Evolutionary conservation across 1,140 invertebrate genomes (phyloP).

Genomic region (Monochamus saltuarius): DNA sequence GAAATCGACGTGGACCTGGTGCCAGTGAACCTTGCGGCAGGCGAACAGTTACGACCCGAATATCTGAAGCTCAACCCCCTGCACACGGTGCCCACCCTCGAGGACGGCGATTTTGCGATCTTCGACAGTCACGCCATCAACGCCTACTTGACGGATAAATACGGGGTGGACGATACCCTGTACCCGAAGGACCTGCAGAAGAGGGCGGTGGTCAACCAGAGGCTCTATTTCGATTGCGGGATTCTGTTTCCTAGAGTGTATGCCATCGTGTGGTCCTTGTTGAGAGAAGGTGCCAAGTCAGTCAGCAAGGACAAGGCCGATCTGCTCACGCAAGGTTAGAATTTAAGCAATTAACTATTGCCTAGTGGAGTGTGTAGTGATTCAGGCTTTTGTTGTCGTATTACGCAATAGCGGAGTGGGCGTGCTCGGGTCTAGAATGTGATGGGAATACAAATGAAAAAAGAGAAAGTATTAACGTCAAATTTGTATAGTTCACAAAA

Average conservation of each 20-base stretch:
- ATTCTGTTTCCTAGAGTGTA: slow-evolving; percentile 53
- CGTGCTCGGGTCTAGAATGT: no score
- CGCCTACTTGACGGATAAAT: slow-evolving; percentile 61
- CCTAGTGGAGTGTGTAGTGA: no score
- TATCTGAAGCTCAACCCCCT: slow-evolving; percentile 53
- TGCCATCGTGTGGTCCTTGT: slow-evolving; percentile 38
- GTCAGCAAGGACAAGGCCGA: slow-evolving; percentile 39
- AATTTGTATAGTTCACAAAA: no score
- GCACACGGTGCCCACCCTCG: slow-evolving; percentile 67
- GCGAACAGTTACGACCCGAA: slow-evolving; percentile 29
- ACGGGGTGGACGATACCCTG: slow-evolving; percentile 57
- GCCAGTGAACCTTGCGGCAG: slow-evolving; percentile 48
- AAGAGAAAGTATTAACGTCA: no score
- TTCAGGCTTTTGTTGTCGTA: no score
- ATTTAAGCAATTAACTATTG: no score
- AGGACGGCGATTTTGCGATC: slow-evolving; percentile 62
- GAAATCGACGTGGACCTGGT: slow-evolving; percentile 73
- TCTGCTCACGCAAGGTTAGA: slow-evolving; percentile 18
- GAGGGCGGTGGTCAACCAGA: slow-evolving; percentile 59
- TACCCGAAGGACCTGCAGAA: slow-evolving; percentile 61
- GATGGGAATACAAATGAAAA: no score
- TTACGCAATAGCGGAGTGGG: no score
- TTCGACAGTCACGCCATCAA: slow-evolving; percentile 63
- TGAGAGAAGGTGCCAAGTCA: slow-evolving; percentile 32
- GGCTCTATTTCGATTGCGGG: slow-evolving; percentile 56